Base-by-base conservation (phyloP, 2,113 vertebrate species). In the Labeo catla region DNA sequence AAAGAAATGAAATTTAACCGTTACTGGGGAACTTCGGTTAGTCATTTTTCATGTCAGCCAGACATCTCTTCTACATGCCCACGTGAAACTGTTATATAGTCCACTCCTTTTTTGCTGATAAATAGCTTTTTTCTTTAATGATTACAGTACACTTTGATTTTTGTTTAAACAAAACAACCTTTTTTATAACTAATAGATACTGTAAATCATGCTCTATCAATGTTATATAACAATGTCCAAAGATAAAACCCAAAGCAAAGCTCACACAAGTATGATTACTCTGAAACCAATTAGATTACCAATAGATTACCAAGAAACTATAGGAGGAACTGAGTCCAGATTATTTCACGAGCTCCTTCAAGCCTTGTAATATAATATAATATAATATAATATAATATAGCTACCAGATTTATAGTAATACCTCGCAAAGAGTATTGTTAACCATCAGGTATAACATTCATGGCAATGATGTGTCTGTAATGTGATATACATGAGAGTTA, bases 401-500 rank as follows among this genome's bases (percentile, higher is more conserved):
- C 21, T 23, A 61, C 19, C 59, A 61, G 59, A 61, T 61, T 63
- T n/a, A n/a, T 4, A 68, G 65, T 4, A 73, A 45, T 19, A n/a
- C 73, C 28, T 43, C 4, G 49, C 49, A 54, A 1, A 23, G 52
- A 8, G 54, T 21, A 49, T 16, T 59, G 3, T 59, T 11, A 86
- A 43, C 52, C 19, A 10, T 34, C 11, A 43, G n/a, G 52, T 54
- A 23, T 59, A 82, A n/a, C 47, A 47, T 77, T 54, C 54, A 77
- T 77, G 23, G 36, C 61, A 77, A 52, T 84, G 47, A 70, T 34
- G 19, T n/a, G 13, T 83, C 39, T 86, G 80, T 66, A 88, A 83
- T 54, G 36, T 21, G 84, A 79, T 65, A 70, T 76, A 36, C 45
- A 8, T 49, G 21, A 74, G 65, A 74, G 21, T 52, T 43, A 47